Conservation (phyloP, 2,888 invertebrate genomes). For the Phengaris alcon region DNA sequence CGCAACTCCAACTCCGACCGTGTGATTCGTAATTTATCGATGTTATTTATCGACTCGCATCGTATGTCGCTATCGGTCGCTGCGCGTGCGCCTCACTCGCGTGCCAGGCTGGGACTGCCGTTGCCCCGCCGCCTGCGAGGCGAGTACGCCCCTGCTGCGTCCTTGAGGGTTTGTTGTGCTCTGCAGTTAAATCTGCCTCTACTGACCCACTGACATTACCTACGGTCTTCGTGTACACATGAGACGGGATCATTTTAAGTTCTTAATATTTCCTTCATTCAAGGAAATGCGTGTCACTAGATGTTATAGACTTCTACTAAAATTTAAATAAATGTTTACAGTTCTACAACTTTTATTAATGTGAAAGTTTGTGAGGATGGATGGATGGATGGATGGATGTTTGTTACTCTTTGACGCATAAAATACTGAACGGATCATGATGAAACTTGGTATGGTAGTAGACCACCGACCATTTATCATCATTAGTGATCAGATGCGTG, state of each 20-base stretch:
- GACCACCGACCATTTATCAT: too few species aligned
- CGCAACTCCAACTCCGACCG: neutral
- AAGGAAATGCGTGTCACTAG: neutral
- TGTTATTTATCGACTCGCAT: slow-evolving; percentile 15
- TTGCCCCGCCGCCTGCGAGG: neutral
- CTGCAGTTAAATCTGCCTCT: neutral
- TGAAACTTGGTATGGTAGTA: too few species aligned
- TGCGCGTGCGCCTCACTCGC: slow-evolving; percentile 7
- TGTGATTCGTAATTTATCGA: neutral
- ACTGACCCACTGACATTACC: neutral
- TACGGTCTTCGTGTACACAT: too few species aligned
- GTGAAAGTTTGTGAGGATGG: too few species aligned
- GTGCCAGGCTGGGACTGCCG: neutral
- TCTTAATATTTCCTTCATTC: neutral
- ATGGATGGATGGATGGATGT: too few species aligned
- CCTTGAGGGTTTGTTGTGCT: neutral
- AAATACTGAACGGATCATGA: too few species aligned
- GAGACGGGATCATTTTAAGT: neutral
- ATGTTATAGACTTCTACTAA: neutral
- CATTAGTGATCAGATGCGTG: too few species aligned
- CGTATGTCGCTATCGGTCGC: neutral
- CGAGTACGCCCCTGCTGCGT: slow-evolving; percentile 3
- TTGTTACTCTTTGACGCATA: too few species aligned
- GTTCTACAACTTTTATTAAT: too few species aligned
- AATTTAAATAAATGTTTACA: too few species aligned